Evolutionary conservation across 2,888 invertebrate genomes (phyloP).

Genomic region (Caenorhabditis panamensis): DNA sequence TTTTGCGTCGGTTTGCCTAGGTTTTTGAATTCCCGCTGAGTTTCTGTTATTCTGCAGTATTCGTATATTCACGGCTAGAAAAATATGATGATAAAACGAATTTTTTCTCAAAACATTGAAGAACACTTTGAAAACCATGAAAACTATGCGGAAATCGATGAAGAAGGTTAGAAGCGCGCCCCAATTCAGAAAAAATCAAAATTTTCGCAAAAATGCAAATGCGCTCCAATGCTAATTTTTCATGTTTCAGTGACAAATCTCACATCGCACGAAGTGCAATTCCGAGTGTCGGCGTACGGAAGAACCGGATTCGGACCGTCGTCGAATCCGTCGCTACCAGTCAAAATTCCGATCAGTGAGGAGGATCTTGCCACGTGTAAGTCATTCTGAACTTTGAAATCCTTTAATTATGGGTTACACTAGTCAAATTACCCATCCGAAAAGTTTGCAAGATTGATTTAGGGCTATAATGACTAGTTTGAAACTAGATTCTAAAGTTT

Average conservation of each 20-base stretch:
- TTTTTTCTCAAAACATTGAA: neutral
- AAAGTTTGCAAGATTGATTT: too few relatives aligned
- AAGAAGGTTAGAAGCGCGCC: slow-evolving; percentile 30
- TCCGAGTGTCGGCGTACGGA: slow-evolving; percentile 80
- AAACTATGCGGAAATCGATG: slow-evolving; percentile 39
- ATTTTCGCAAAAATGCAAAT: neutral
- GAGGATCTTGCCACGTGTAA: slow-evolving; percentile 58
- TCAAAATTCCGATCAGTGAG: slow-evolving; percentile 69
- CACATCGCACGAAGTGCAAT: slow-evolving; percentile 74
- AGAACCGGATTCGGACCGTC: slow-evolving; percentile 79
- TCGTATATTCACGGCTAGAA: too few relatives aligned
- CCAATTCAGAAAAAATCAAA: too few relatives aligned
- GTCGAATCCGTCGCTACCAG: slow-evolving; percentile 75
- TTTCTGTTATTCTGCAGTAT: too few relatives aligned
- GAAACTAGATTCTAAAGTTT: too few relatives aligned
- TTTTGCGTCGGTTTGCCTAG: neutral
- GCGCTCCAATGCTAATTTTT: neutral
- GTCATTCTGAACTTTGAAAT: too few relatives aligned
- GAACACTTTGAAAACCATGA: slow-evolving; percentile 22
- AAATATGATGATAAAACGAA: slow-evolving; percentile 10
- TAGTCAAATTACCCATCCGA: too few relatives aligned
- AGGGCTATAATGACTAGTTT: too few relatives aligned
- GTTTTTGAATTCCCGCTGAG: neutral
- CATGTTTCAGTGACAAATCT: slow-evolving; percentile 67
- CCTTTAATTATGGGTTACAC: too few relatives aligned